A percentile compares a stretch with the other conserved stretches of the same genome.
These are phyloP conservation scores for Tretioscincus oriximinensis DNA, from an alignment of 2,113 vertebrate species.

Conservation along the genomic window DNA sequence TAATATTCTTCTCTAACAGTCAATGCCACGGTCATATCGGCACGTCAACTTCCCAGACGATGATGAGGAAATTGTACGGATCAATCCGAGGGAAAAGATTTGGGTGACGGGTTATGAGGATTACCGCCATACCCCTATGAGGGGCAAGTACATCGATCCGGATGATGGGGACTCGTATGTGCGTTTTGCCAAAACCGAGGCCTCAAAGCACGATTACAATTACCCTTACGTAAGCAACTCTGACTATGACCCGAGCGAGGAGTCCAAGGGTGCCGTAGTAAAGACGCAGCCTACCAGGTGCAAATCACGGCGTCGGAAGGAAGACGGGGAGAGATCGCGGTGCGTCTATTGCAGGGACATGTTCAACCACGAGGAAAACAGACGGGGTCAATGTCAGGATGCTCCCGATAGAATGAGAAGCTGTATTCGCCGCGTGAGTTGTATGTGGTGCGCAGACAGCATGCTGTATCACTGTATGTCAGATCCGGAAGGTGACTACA, in stretches of 20 bases:
- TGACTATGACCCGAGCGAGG: conserved; percentile 78
- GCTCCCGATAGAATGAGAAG: conserved; percentile 88
- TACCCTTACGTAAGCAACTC: conserved; percentile 88
- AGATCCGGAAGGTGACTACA: conserved; percentile 97
- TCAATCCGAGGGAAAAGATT: conserved; percentile 93
- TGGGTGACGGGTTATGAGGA: conserved; percentile 96
- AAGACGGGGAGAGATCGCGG: conserved; percentile 84
- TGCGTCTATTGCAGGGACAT: conserved; percentile 95
- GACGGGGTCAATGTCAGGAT: conserved; percentile 90
- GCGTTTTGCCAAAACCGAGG: conserved; percentile 89
- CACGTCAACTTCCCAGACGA: conserved; percentile 91
- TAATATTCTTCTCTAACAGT: conserved; percentile 54
- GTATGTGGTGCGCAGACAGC: conserved; percentile 98
- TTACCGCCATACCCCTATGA: conserved; percentile 90
- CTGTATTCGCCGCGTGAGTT: conserved; percentile 92
- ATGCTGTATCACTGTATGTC: conserved; percentile 99
- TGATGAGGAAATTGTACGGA: conserved; percentile 95
- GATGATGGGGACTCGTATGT: conserved; percentile 90
- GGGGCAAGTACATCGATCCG: conserved; percentile 81
- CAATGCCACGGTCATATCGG: conserved; percentile 77
- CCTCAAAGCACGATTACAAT: conserved; percentile 92
- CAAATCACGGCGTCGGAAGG: conserved; percentile 80
- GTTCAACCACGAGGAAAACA: conserved; percentile 88
- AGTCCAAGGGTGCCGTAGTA: conserved; percentile 86
- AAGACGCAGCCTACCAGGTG: conserved; percentile 86